Evolutionary conservation across 30 jellyfish, hydroid and myxozoan genomes (phyloP), one percentile per base, ranked within the genome.

Genomic region (Aurelia sp.): DNA sequence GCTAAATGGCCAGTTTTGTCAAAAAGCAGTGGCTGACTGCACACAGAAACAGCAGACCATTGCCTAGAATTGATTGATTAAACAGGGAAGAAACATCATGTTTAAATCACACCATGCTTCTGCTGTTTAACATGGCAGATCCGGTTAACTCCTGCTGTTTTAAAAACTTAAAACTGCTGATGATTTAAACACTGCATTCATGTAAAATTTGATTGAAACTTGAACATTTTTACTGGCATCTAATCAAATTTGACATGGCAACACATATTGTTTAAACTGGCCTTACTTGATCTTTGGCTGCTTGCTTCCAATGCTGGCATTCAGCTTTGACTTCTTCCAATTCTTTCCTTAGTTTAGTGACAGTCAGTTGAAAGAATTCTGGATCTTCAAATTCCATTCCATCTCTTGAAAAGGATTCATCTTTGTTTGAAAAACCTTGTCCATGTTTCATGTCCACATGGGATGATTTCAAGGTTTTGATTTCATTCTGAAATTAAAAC

Each of bases 281-380:
- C 33, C 30, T 4, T 20, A 87, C 96, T 77, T 87, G 86, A 66
- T 68, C 63, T 19, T 62, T 78, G 48, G 96, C 91, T 11, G 91
- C 96, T 30, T 87, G 88, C 44, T 78, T 87, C 96, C 96, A 87
- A 41, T 78, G 85, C 50, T 77, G 87, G 68, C 96, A 76, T 18
- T 87, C 91, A 6, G 62, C 71, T n/a, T 69, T 47, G 64, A 87
- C 85, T 7, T 76, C 84, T 2, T 69, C 83, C 7, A 78, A 64
- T 64, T 87, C 89, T 35, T 79, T 66, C 18, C 69, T 78, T 19
- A 87, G 64, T 19, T 69, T 78, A 17, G 23, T 40, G 27, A 87
- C 70, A 5, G 85, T 71, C 88, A 73, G 62, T 16, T 78, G 91
- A 37, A 69, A 79, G 69, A 77, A 79, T 51, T 87, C 96, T 12